A percentile compares a stretch with the other conserved stretches of the same genome.
These are phyloP conservation scores for Epinotia nisella DNA, from an alignment of 2,888 invertebrate species.

Conservation along the genomic window DNA sequence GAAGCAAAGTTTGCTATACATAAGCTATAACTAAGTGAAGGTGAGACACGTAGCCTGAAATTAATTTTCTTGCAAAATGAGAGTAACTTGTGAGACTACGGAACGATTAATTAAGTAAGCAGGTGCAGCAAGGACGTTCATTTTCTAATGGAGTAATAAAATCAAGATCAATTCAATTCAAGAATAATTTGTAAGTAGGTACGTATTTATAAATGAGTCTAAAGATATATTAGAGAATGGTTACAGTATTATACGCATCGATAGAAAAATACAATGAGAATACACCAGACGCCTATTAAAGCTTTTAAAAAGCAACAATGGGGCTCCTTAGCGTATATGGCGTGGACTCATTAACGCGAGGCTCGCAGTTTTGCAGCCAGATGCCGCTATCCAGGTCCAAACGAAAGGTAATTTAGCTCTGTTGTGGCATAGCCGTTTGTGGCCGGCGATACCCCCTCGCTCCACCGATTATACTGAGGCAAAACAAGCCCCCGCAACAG, in stretches of 20 bases:
- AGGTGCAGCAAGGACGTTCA: constrained; percentile 60
- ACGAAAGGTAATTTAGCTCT: constrained; percentile 71
- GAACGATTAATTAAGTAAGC: constrained; percentile 62
- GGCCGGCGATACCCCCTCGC: constrained; percentile 51
- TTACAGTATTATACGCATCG: constrained; percentile 4
- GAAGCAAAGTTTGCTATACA: constrained; percentile 26
- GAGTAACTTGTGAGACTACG: constrained; percentile 54
- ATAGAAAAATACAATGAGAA: constrained; percentile 22
- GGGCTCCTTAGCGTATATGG: constrained; percentile 67
- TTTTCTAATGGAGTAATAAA: constrained; percentile 28
- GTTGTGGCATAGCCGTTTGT: constrained; percentile 59
- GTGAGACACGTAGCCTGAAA: constrained; percentile 44
- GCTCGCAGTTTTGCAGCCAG: constrained; percentile 59
- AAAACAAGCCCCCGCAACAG: constrained; percentile 19
- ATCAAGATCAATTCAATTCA: constrained; percentile 25
- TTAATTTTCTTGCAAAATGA: constrained; percentile 55
- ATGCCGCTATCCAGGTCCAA: constrained; percentile 74
- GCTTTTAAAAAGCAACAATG: constrained; percentile 55
- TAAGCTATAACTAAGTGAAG: constrained; percentile 42
- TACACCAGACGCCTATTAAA: constrained; percentile 13
- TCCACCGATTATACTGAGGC: constrained; percentile 44
- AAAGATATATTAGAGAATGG: neutral
- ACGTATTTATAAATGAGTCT: neutral
- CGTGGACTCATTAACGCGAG: constrained; percentile 67
- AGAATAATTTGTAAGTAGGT: neutral